Evolutionary conservation across 2,113 vertebrate genomes (phyloP).

Genomic region (Nycticorax nycticorax): DNA sequence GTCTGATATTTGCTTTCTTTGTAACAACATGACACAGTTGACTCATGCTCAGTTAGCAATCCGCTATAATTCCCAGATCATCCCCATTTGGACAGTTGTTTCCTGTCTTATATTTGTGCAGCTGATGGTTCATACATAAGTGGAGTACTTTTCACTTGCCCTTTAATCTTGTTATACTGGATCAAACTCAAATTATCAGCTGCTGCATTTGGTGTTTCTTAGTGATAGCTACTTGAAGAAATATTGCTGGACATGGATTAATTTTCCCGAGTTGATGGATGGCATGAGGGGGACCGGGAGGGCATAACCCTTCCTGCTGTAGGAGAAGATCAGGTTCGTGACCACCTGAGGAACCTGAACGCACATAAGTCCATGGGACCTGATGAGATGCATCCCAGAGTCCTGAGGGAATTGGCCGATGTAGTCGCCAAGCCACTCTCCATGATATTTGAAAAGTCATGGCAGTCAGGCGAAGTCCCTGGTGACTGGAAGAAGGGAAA

Average conservation of each 20-base stretch:
- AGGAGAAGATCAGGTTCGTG: no score
- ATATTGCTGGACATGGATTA: not conserved
- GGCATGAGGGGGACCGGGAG: no score
- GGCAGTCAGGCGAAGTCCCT: no score
- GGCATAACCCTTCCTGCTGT: no score
- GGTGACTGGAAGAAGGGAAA: no score
- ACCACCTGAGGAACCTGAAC: no score
- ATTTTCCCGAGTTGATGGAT: no score
- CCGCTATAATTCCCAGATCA: conserved; percentile 34
- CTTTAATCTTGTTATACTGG: conserved; percentile 22
- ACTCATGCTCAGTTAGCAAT: conserved; percentile 34
- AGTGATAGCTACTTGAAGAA: not conserved
- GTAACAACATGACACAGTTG: conserved; percentile 37
- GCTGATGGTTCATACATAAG: conserved; percentile 9
- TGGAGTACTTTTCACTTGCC: conserved; percentile 8
- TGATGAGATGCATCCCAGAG: no score
- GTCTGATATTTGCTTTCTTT: conserved; percentile 55
- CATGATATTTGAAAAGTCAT: no score
- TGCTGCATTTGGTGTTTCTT: not conserved
- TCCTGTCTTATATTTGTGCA: conserved; percentile 30
- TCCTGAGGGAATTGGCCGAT: no score
- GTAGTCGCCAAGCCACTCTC: no score
- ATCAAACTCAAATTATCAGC: conserved; percentile 11
- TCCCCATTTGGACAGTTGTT: conserved; percentile 23
- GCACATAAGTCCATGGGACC: no score